Evolutionary conservation across 1,140 invertebrate genomes (phyloP).

Genomic region (Drosophila orosa): DNA sequence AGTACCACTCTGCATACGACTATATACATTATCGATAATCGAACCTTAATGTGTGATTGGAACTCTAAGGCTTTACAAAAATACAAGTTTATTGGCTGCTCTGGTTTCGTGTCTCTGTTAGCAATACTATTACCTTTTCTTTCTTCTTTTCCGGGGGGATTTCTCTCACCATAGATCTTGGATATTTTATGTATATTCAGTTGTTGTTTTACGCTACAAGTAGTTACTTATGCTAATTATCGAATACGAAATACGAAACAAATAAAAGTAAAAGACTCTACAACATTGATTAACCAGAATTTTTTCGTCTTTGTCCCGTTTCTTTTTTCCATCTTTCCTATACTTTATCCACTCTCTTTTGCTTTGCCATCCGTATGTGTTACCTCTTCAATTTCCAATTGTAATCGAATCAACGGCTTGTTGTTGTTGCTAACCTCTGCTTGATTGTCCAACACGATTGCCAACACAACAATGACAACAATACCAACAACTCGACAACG

Average conservation of each 20-base stretch:
- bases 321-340: slow-evolving; percentile 73
- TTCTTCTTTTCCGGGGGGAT: slow-evolving; percentile 33
- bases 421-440: slow-evolving; percentile 63
- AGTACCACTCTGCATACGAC: slow-evolving; percentile 29
- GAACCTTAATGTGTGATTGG: slow-evolving; percentile 38
- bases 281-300: slow-evolving; percentile 62
- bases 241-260: slow-evolving; percentile 17
- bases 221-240: slow-evolving; percentile 63
- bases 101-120: slow-evolving; percentile 43
- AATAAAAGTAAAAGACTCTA: slow-evolving; percentile 13
- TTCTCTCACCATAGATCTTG: slow-evolving; percentile 32
- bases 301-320: slow-evolving; percentile 74
- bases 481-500: slow-evolving; percentile 26
- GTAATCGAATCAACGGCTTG: slow-evolving; percentile 69
- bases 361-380: slow-evolving; percentile 52
- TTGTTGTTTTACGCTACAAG: slow-evolving; percentile 73
- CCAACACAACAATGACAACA: slow-evolving; percentile 50
- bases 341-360: slow-evolving; percentile 55
- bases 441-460: slow-evolving; percentile 58
- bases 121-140: slow-evolving; percentile 35
- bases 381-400: slow-evolving; percentile 56
- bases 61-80: slow-evolving; percentile 36
- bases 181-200: slow-evolving; percentile 18
- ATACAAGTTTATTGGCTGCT: slow-evolving; percentile 31
- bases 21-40: slow-evolving; percentile 28